phyloP scores from a whole-genome alignment of 2,797 vertebrate species.

The Microctenopoma steveboyesi region DNA sequence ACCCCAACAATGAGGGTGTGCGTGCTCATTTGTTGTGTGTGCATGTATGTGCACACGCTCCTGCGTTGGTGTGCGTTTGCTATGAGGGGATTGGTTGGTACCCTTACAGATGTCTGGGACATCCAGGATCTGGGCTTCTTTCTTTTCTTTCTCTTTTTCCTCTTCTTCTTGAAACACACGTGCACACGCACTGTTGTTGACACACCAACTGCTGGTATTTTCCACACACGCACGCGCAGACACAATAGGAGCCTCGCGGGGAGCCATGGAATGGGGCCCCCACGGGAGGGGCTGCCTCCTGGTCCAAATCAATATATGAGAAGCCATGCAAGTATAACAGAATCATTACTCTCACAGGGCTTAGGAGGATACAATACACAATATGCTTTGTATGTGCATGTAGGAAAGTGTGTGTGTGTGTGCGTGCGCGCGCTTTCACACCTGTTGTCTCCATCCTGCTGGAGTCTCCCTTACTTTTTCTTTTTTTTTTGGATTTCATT shows the following conservation, averaged over 20 bases:
- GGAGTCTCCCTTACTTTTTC: slow-evolving; percentile 12
- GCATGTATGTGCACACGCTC: slow-evolving; percentile 14
- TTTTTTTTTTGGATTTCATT: slow-evolving; percentile 56
- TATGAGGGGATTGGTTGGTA: slow-evolving; percentile 13
- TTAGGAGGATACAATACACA: slow-evolving; percentile 61
- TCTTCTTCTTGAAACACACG: not conserved
- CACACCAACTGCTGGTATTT: slow-evolving; percentile 81
- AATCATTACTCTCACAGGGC: slow-evolving; percentile 79
- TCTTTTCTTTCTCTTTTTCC: slow-evolving; percentile 39
- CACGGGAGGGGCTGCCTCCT: slow-evolving; percentile 70
- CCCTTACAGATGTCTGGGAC: slow-evolving; percentile 70
- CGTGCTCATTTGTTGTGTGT: slow-evolving; percentile 21
- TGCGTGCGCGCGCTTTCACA: slow-evolving; percentile 51
- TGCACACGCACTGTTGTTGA: slow-evolving; percentile 58
- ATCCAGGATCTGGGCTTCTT: slow-evolving; percentile 49
- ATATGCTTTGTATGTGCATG: slow-evolving; percentile 48
- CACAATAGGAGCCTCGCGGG: slow-evolving; percentile 65
- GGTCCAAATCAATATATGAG: slow-evolving; percentile 83
- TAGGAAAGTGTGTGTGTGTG: slow-evolving; percentile 22
- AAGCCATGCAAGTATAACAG: slow-evolving; percentile 84
- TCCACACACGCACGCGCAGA: slow-evolving; percentile 72
- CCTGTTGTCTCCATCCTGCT: slow-evolving; percentile 74
- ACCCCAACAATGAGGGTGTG: slow-evolving; percentile 79
- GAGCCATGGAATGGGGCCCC: slow-evolving; percentile 68
- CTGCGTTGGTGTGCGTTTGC: slow-evolving; percentile 11